Conservation (phyloP, 2,113 vertebrate species). For the Heptranchias perlo region DNA sequence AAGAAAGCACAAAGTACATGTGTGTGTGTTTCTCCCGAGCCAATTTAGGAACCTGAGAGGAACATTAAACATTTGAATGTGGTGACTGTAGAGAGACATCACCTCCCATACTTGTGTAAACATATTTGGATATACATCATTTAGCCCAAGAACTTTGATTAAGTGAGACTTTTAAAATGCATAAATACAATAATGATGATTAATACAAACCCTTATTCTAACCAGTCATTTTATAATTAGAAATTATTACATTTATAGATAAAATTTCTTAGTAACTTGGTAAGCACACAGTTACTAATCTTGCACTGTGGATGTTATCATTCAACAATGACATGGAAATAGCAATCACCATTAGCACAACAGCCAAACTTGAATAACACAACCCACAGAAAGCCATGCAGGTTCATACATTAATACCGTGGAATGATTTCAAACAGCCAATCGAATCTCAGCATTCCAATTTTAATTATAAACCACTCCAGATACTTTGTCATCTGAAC, state of each 20-base stretch:
- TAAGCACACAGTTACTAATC: neutral
- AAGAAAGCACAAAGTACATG: neutral
- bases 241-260: neutral
- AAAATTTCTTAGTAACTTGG: neutral
- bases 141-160: neutral
- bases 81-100: neutral
- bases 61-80: neutral
- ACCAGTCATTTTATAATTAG: neutral
- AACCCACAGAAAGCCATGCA: neutral
- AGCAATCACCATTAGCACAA: neutral
- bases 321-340: neutral
- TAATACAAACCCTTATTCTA: neutral
- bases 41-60: neutral
- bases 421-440: neutral
- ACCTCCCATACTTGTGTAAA: neutral
- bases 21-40: neutral
- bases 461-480: neutral
- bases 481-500: neutral
- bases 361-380: neutral
- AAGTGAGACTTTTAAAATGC: neutral
- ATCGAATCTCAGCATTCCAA: neutral
- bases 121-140: neutral
- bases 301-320: neutral
- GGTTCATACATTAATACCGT: neutral
- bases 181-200: neutral